Evolutionary conservation across 2,888 invertebrate genomes (phyloP).

Genomic region (Pollenia angustigena): DNA sequence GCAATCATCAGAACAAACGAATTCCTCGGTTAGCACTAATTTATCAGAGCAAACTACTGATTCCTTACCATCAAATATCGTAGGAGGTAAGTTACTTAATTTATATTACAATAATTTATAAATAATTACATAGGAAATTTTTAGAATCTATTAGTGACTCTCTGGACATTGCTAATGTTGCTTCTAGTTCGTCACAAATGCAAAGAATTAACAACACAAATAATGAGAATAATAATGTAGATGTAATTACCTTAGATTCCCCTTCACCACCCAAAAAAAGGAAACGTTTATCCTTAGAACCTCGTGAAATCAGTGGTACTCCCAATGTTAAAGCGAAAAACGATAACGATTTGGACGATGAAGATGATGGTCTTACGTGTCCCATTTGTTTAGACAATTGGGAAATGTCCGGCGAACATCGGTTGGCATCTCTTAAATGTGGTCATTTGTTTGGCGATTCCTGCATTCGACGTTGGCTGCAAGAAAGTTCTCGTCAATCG

Average conservation of each 20-base stretch:
- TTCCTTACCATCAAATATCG: conserved; percentile 12
- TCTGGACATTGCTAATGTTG: neutral
- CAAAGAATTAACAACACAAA: neutral
- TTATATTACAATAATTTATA: neutral
- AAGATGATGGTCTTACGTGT: conserved; percentile 90
- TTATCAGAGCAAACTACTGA: conserved; percentile 28
- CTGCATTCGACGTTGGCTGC: conserved; percentile 86
- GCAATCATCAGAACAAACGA: conserved; percentile 41
- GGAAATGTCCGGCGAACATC: conserved; percentile 93
- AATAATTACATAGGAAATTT: neutral
- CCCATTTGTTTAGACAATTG: conserved; percentile 95
- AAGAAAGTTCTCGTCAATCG: conserved; percentile 79
- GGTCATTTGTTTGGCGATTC: conserved; percentile 95
- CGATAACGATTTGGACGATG: conserved; percentile 85
- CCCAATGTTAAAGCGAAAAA: conserved; percentile 74
- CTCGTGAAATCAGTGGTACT: conserved; percentile 75
- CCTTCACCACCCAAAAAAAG: conserved; percentile 81
- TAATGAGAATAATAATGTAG: conserved; percentile 18
- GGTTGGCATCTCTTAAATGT: conserved; percentile 94
- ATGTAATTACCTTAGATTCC: conserved; percentile 70
- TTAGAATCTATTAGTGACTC: conserved; percentile 13
- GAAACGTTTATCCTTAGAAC: conserved; percentile 78
- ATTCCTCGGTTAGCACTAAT: conserved; percentile 33
- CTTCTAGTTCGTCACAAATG: neutral
- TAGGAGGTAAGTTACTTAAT: too few relatives aligned